Percentiles rank a stretch among this genome's conserved stretches.
These are phyloP conservation scores for Graphium colonna DNA, from an alignment of 2,888 invertebrate genomes.

Conservation along the genomic window DNA sequence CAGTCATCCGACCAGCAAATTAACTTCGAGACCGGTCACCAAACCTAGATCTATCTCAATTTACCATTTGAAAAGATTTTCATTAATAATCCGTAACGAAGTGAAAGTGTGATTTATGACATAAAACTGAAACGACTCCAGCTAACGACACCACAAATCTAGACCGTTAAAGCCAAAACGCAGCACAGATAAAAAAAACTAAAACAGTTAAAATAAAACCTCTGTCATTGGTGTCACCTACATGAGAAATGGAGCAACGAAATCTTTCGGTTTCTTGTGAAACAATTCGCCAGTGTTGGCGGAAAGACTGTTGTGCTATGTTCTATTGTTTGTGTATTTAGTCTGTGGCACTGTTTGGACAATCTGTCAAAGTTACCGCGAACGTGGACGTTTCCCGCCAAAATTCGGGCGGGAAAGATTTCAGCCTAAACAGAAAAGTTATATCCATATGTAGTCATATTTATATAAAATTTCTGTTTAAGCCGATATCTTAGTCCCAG, in stretches of 20 bases:
- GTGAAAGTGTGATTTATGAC: constrained; percentile 10
- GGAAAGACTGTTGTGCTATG: background rate
- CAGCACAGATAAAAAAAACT: background rate
- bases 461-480: no score
- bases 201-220: constrained; percentile 12
- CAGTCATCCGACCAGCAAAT: no score
- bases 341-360: no score
- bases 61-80: background rate
- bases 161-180: constrained; percentile 2
- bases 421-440: no score
- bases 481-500: no score
- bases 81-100: background rate
- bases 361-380: no score
- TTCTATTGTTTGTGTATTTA: no score
- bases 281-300: background rate
- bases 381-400: no score
- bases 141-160: background rate
- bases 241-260: constrained; percentile 21
- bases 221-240: constrained; percentile 22
- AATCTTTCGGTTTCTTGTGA: constrained; percentile 16
- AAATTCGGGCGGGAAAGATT: no score
- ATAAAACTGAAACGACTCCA: background rate
- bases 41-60: no score
- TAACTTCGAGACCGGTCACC: no score
- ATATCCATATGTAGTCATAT: no score